phyloP scores from a whole-genome alignment of 35 echinoderm and acorn worm species.

The Diadema setosum region DNA sequence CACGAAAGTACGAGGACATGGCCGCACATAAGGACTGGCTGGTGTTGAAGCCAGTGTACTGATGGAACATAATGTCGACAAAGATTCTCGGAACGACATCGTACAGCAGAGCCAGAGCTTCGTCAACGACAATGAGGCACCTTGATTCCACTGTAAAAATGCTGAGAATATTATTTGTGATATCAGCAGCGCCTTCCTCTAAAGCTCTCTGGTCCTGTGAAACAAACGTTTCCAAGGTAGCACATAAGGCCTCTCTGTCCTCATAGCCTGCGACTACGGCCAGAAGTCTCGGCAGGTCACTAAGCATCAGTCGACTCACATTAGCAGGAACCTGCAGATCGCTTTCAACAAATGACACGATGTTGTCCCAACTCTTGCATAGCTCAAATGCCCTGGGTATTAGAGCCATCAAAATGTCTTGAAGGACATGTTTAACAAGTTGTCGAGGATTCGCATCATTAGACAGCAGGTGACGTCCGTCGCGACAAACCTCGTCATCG shows the following conservation, averaged over 20 bases:
- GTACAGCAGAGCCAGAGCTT: not conserved
- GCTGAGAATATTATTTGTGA: not conserved
- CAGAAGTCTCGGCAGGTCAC: not conserved
- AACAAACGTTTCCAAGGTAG: not conserved
- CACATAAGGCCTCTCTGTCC: not conserved
- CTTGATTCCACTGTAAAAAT: not conserved
- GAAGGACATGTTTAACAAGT: not conserved
- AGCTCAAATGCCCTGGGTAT: not conserved
- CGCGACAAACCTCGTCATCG: not conserved
- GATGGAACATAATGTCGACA: not conserved
- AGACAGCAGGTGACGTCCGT: not conserved
- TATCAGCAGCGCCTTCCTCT: not conserved
- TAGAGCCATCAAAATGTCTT: not conserved
- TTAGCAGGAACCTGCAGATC: not conserved
- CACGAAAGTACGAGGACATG: too few species aligned
- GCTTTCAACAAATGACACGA: not conserved
- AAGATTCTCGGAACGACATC: not conserved
- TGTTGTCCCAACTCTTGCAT: not conserved
- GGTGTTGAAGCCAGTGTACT: not conserved
- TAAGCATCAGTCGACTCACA: not conserved
- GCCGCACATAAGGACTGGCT: not conserved
- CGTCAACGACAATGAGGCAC: not conserved
- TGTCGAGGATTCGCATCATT: not conserved
- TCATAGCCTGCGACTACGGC: not conserved
- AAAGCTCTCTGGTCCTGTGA: not conserved